phyloP scores from a whole-genome alignment of 2,113 vertebrate species.

The Polypterus bichir region DNA sequence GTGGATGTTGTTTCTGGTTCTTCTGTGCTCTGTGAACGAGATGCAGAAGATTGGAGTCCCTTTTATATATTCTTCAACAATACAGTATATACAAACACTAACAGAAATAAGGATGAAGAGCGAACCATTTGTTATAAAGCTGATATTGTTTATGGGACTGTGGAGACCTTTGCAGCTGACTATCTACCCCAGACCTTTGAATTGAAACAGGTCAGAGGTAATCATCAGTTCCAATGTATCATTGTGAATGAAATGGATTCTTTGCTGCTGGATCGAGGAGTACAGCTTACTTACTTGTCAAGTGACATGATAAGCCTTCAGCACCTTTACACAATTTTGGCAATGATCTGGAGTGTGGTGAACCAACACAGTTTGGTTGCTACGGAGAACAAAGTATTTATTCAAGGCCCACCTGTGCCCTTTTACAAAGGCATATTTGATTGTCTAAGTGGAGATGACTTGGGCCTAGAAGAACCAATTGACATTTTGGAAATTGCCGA shows the following conservation, averaged over 20 bases:
- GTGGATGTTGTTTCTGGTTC: conserved; percentile 21
- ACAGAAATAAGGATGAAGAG: not conserved
- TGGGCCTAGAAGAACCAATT: conserved; percentile 1
- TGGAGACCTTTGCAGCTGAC: conserved; percentile 31
- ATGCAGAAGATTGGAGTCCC: not conserved
- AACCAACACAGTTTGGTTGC: conserved; percentile 16
- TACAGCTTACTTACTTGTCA: conserved; percentile 24
- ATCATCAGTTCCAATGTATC: conserved; percentile 33
- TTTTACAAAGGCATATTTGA: conserved; percentile 19
- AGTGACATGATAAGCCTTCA: conserved; percentile 26
- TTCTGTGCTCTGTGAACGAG: conserved; percentile 17
- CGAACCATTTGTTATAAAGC: conserved; percentile 25
- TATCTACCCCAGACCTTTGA: conserved; percentile 28
- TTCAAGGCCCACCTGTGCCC: conserved; percentile 8
- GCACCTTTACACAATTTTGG: conserved; percentile 26
- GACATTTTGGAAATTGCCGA: conserved; percentile 26
- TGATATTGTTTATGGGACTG: conserved; percentile 43
- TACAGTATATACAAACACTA: conserved; percentile 24
- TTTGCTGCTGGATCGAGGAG: conserved; percentile 37
- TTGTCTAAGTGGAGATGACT: conserved; percentile 8
- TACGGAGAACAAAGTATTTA: not conserved
- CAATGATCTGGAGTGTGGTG: conserved; percentile 29
- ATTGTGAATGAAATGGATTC: conserved; percentile 47
- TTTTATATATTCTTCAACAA: conserved; percentile 22
- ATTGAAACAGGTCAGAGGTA: conserved; percentile 17